Evolutionary conservation across 2,888 invertebrate genomes (phyloP), one percentile per base, ranked within the genome.

Genomic region (Neocrepidodera transversa): DNA sequence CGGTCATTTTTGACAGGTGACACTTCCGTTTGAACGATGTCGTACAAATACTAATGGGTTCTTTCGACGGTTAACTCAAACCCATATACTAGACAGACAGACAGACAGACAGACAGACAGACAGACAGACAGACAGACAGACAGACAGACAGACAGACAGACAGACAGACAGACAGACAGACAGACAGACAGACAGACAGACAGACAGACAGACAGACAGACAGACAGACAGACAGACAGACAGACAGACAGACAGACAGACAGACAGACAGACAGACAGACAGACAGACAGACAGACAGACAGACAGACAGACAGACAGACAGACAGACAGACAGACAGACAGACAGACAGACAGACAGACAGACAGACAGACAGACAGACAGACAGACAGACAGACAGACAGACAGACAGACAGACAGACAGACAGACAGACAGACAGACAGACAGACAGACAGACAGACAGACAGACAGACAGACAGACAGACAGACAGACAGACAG

Each of bases 81-180:
- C n/a, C n/a, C n/a, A n/a, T n/a, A n/a, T n/a, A n/a, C n/a, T n/a
- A n/a, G n/a, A 45, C 20, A 49, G 49, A 49, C 7, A 49, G 14
- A 49, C 13, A 49, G 49, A 49, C 30, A 49, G 49, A 49, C 14
- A 49, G 10, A 49, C 26, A 49, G 49, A 49, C 30, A 49, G 49
- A 49, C 26, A 49, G 10, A 49, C 26, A 49, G 49, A 49, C 30
- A 49, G 49, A 49, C 26, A 49, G 10, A 49, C 26, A 49, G 49
- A 49, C 30, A 49, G 49, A 49, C 26, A 49, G 8, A 49, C 26
- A 49, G 49, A 49, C 13, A 49, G 49, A 49, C 26, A 49, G 6
- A 49, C 26, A 49, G 49, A 49, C 30, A 49, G 49, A 49, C 26
- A 49, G 10, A 49, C 26, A 49, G 49, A 49, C 30, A 49, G 49